These are phyloP conservation scores for Salarias fasciatus DNA, from an alignment of 2,797 vertebrate genomes.

Conservation along the genomic window DNA sequence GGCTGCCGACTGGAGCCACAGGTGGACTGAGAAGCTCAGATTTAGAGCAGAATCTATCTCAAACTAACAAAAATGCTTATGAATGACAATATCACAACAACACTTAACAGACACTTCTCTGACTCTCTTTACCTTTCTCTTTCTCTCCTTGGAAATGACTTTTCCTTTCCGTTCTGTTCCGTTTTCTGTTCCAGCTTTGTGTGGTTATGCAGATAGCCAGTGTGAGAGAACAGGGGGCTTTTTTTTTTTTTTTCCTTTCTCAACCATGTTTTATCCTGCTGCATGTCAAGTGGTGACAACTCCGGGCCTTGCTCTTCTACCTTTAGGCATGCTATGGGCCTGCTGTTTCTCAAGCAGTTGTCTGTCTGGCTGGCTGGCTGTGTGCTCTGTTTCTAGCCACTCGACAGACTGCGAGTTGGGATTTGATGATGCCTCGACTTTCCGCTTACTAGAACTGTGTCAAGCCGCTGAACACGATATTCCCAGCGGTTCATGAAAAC, in stretches of 20 bases:
- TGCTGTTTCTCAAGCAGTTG: conserved; percentile 70
- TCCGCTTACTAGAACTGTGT: conserved; percentile 32
- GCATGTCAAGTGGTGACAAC: conserved; percentile 81
- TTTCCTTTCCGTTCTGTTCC: conserved; percentile 16
- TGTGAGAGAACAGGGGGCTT: conserved; percentile 64
- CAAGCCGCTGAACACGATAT: conserved; percentile 23
- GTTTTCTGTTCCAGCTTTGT: conserved; percentile 52
- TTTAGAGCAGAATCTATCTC: conserved; percentile 64
- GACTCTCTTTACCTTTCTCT: conserved; percentile 65
- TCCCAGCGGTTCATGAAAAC: conserved; percentile 16
- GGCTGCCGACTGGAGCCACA: conserved; percentile 90
- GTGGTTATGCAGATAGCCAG: conserved; percentile 68
- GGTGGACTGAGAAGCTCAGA: conserved; percentile 80
- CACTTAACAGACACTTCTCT: conserved; percentile 75
- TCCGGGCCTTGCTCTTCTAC: conserved; percentile 75
- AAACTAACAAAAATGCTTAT: conserved; percentile 87
- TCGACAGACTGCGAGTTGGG: conserved; percentile 46
- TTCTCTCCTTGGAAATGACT: conserved; percentile 62
- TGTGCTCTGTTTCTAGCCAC: conserved; percentile 72
- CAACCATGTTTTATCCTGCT: conserved; percentile 72
- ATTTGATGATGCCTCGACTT: conserved; percentile 17
- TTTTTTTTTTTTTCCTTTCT: conserved; percentile 30
- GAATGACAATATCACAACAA: conserved; percentile 77
- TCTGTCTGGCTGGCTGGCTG: conserved; percentile 70
- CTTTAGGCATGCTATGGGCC: conserved; percentile 83